phyloP scores from a whole-genome alignment of 2,113 vertebrate genomes.

The Lampris megalopsis region DNA sequence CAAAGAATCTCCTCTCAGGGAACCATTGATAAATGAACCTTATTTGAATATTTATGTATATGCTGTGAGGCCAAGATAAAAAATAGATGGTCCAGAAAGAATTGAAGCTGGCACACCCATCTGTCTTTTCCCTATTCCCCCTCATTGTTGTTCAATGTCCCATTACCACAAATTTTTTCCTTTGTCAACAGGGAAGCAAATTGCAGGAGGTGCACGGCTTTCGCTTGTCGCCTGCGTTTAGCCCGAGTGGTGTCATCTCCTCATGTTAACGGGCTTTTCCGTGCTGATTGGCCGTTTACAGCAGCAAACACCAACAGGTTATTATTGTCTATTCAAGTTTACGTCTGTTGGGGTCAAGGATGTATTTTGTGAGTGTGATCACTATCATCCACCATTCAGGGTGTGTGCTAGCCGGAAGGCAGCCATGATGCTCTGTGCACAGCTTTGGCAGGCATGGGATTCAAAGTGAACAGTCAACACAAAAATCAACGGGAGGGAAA shows the following conservation, averaged over 20 bases:
- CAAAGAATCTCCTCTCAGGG: conserved; percentile 54
- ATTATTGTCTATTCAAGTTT: conserved; percentile 37
- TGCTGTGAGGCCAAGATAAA: conserved; percentile 81
- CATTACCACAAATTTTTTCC: conserved; percentile 73
- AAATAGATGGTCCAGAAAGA: conserved; percentile 86
- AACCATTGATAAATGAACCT: conserved; percentile 77
- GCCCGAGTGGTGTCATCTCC: conserved; percentile 68
- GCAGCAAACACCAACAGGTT: conserved; percentile 20
- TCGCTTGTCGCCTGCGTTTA: conserved; percentile 69
- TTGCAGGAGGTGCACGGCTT: conserved; percentile 66
- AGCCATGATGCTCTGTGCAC: conserved; percentile 49
- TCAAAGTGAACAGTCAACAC: conserved; percentile 63
- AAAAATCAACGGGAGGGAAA: conserved; percentile 50
- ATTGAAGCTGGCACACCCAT: conserved; percentile 87
- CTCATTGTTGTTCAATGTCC: conserved; percentile 75
- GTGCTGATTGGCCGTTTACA: conserved; percentile 60
- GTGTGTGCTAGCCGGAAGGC: conserved; percentile 39
- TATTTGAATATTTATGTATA: conserved; percentile 80
- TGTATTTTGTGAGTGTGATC: conserved; percentile 51
- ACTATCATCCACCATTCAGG: conserved; percentile 41
- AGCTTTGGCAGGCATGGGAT: conserved; percentile 54
- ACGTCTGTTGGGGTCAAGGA: conserved; percentile 41
- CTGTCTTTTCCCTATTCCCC: conserved; percentile 80
- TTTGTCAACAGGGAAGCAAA: conserved; percentile 78
- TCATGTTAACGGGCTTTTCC: conserved; percentile 52